A percentile compares a stretch with the other conserved stretches of the same genome.
Conservation (phyloP, 2,888 invertebrate species). For the Scrobipalpa costella region DNA sequence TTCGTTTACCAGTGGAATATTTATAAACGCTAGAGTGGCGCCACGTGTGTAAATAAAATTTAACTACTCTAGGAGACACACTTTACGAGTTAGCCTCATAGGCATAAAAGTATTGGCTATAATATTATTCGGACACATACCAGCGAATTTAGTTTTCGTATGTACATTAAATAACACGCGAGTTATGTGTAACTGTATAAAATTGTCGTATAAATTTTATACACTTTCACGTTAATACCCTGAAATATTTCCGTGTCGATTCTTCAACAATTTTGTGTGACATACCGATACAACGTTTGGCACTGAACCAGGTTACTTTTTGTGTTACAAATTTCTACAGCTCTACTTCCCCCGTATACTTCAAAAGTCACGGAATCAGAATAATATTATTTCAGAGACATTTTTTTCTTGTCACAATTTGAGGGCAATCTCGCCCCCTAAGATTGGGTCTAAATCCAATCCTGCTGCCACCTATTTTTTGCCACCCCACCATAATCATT, state of each 20-base stretch:
- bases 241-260: too few species aligned
- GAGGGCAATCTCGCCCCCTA: constrained; percentile 15
- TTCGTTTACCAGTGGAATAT: constrained; percentile 21
- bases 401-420: background rate
- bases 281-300: too few species aligned
- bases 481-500: constrained; percentile 45
- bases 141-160: background rate
- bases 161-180: background rate
- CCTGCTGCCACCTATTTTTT: constrained; percentile 9
- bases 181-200: background rate
- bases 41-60: constrained; percentile 12
- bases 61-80: background rate
- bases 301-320: background rate
- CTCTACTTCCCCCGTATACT: background rate
- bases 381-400: background rate
- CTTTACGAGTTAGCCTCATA: background rate
- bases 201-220: background rate
- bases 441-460: constrained; percentile 16
- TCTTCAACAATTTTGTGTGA: too few species aligned
- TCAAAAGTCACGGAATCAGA: background rate
- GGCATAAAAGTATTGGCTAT: background rate
- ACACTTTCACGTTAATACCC: background rate
- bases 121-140: background rate
- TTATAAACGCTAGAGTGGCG: constrained; percentile 16
- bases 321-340: background rate